Evolutionary conservation across 2,888 invertebrate species (phyloP).

Genomic region (Drosophila dives): DNA sequence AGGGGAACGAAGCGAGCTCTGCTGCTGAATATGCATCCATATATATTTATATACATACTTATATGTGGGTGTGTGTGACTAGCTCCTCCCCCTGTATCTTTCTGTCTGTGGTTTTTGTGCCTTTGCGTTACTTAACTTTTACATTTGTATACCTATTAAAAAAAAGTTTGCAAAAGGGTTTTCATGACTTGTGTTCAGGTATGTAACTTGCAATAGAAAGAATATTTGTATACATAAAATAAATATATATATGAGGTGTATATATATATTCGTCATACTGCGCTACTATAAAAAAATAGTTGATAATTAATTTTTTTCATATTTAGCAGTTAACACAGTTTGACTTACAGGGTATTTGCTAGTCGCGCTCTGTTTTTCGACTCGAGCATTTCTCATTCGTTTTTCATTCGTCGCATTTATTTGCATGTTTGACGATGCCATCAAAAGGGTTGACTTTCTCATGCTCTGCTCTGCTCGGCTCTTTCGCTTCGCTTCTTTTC

Average conservation of each 20-base stretch:
- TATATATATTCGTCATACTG: neutral
- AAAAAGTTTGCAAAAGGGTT: neutral
- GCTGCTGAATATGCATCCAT: constrained; percentile 9
- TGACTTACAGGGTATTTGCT: neutral
- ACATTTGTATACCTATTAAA: constrained; percentile 5
- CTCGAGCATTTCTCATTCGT: constrained; percentile 29
- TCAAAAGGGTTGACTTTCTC: constrained; percentile 56
- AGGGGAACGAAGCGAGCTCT: constrained; percentile 53
- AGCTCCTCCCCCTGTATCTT: neutral
- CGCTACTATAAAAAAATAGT: too few relatives aligned
- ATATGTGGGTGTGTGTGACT: neutral
- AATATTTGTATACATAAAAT: neutral
- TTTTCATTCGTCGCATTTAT: constrained; percentile 71
- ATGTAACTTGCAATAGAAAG: neutral
- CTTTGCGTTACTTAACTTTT: constrained; percentile 35
- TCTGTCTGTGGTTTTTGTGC: constrained; percentile 49
- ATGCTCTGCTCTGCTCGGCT: constrained; percentile 1
- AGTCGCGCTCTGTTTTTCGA: neutral
- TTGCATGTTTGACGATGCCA: constrained; percentile 67
- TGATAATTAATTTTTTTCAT: neutral
- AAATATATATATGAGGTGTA: neutral
- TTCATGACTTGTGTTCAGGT: neutral
- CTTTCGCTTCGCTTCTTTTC: neutral
- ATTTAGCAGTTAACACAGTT: neutral
- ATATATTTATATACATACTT: neutral